These are phyloP conservation scores for Pelodiscus sinensis DNA, from an alignment of 2,113 vertebrate species.

Conservation along the genomic window DNA sequence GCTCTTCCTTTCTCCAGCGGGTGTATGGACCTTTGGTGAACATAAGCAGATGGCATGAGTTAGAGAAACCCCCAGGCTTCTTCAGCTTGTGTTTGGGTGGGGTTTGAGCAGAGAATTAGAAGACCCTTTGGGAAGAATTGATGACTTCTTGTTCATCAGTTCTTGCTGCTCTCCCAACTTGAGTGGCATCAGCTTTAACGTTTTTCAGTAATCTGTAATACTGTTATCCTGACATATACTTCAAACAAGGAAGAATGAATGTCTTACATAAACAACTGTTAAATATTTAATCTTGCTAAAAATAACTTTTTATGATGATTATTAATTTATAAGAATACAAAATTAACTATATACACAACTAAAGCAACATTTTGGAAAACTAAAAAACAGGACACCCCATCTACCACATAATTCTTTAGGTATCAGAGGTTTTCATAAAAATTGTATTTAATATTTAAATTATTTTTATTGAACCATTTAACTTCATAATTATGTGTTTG, in stretches of 20 bases:
- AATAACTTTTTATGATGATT: not conserved
- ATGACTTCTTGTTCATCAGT: not conserved
- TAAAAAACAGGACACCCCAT: not conserved
- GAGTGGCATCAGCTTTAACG: not conserved
- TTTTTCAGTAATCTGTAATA: not conserved
- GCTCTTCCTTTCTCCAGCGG: not conserved
- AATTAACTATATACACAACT: too few relatives aligned
- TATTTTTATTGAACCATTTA: not conserved
- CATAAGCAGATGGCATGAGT: not conserved
- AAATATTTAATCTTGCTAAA: not conserved
- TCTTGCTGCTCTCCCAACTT: not conserved
- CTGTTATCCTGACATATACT: not conserved
- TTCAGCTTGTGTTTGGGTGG: not conserved
- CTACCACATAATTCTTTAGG: rapidly evolving
- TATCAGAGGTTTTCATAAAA: not conserved
- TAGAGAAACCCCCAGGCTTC: not conserved
- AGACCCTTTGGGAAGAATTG: not conserved
- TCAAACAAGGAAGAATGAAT: not conserved
- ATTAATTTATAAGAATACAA: too few relatives aligned
- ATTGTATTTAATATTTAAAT: not conserved
- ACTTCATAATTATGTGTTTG: not conserved
- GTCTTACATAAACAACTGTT: not conserved
- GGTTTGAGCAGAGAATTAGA: not conserved
- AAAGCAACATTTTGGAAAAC: not conserved
- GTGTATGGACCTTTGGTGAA: not conserved